Base-by-base conservation (phyloP, 1,140 invertebrate species). In the Calliopsis andreniformis region DNA sequence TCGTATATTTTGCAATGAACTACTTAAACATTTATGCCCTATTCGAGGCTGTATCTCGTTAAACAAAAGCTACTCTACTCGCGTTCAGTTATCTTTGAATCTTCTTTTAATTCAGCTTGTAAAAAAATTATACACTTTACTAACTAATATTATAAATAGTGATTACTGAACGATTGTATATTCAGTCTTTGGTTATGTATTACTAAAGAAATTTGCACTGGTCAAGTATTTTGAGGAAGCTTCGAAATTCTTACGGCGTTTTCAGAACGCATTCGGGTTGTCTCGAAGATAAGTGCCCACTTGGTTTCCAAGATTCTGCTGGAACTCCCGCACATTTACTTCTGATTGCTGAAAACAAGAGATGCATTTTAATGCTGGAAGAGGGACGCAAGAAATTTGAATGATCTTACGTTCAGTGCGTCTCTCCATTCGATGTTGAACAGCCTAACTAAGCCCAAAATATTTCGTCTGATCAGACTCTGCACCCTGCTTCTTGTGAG, bases 361-460 rank as follows among this genome's bases (percentile, higher is more conserved):
- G 14, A 28, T 23, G 18, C 30, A 2, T 47, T 63, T 25, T 3
- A 16, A 12, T n/a, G 18, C 42, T 28, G 16, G 28, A 53, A 4
- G 23, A 18, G 58, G 1, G 8, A 18, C 2, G 47, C 5, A 3
- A 53, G 23, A 28, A 12, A 49, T 39, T 12, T 1, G n/a, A 16
- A 18, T 0, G 23, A 43, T 67, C 88, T 90, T 82, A 93, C 93
- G 76, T 92, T 91, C 8, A 92, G 61, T 10, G 93, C 93, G 69
- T 93, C 92, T n/a, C 85, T 81, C 87, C 92, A 91, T 73, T 93
- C 93, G 43, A 93, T 89, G 49, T 93, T 93, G 53, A 92, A 93
- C 0, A 93, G 80, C 63, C 90, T 79, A 5, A 91, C 82, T 3
- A 93, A 79, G 6, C 93, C 93, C 68, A 87, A 82, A 18, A 93